Base-by-base conservation (phyloP, 2,113 vertebrate genomes). In the Sprattus sprattus region DNA sequence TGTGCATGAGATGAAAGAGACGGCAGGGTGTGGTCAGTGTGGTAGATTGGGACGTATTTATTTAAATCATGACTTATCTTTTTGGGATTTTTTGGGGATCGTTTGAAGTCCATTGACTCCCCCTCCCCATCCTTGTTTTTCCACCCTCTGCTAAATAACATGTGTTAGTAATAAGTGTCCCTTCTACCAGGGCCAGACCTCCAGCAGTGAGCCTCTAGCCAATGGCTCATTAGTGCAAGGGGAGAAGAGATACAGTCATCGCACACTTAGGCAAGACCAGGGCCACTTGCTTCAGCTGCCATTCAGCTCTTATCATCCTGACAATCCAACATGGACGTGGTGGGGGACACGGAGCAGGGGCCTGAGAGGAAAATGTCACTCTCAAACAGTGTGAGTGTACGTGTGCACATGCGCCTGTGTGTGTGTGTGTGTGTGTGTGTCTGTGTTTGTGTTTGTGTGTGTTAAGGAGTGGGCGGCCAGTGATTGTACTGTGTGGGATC, bases 81-180 rank as follows among this genome's bases (percentile, higher is more conserved):
- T 86, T 25, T 88, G 93, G 64, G 64, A 71, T 71, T 71, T 71
- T 32, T 11, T 9, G 25, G 64, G 64, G 25, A 91, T 89, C 11
- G 54, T 86, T 91, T 91, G 78, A 92, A 88, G 85, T 88, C 81
- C 54, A 83, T 75, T 67, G 82, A 46, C 2, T 39, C 39, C 6
- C 28, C 16, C 84, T 86, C 86, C 88, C 89, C 88, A 64, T 22
- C 0, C 22, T 28, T 67, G 28, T 67, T 67, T 67, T 25, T 6
- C 57, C 22, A 25, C n/a, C 64, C 64, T 1, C 25, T 71, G 64
- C 64, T 89, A 82, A 92, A 92, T 91, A 93, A 93, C 93, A 95
- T 84, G 80, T 94, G 93, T 88, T 92, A 93, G 88, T 86, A 92
- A 95, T 94, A 92, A 92, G 83, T 60, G 45, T 45, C 83, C 85